Percentiles rank a stretch among this genome's conserved stretches.
Evolutionary conservation across 2,797 vertebrate species (phyloP).

Genomic region (Columba guinea): DNA sequence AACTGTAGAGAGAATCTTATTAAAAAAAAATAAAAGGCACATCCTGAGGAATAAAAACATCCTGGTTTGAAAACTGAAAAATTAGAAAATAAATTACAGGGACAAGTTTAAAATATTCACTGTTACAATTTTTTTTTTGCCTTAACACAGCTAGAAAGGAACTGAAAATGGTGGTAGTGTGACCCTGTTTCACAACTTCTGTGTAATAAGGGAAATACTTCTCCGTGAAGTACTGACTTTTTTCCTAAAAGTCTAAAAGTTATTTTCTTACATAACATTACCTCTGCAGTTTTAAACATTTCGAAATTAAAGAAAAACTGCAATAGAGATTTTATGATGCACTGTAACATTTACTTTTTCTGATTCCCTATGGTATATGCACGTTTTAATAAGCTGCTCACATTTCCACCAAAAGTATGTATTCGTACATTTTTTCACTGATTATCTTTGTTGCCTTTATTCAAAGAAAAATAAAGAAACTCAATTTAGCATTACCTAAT

Average conservation of each 20-base stretch:
- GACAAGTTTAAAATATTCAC: not conserved
- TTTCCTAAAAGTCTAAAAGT: not conserved
- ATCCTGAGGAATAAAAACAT: not conserved
- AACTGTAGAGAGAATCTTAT: not conserved
- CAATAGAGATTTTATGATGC: not conserved
- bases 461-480: not conserved
- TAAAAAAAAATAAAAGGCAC: not conserved
- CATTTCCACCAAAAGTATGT: not conserved
- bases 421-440: not conserved
- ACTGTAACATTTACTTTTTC: not conserved
- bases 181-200: not conserved
- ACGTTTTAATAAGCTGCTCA: not conserved
- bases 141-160: not conserved
- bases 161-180: not conserved
- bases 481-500: not conserved
- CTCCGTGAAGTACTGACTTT: not conserved
- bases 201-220: not conserved
- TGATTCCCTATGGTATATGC: not conserved
- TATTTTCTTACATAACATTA: not conserved
- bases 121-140: not conserved
- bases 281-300: not conserved
- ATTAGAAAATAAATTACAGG: not conserved
- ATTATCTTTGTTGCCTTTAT: not conserved
- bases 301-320: not conserved
- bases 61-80: not conserved